Conservation (phyloP, 2,888 invertebrate genomes). For the Byasa hedistus region DNA sequence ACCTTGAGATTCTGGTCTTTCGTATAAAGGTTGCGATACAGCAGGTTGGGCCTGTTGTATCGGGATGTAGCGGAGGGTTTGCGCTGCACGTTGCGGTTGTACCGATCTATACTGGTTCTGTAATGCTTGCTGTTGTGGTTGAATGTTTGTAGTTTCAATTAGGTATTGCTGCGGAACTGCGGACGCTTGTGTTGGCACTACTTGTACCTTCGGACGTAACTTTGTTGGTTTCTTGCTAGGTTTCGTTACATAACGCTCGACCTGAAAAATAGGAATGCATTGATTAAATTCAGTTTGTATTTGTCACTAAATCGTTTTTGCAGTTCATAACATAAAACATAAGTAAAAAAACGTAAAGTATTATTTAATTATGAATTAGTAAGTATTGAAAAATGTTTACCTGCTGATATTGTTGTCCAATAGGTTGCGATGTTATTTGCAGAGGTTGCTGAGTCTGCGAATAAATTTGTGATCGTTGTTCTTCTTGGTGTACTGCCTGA, state of each 20-base stretch:
- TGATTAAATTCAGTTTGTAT: neutral
- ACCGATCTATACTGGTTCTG: slow-evolving; percentile 51
- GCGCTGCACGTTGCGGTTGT: slow-evolving; percentile 55
- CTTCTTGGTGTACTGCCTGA: slow-evolving; percentile 57
- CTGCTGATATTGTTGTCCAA: slow-evolving; percentile 48
- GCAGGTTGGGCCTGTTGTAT: slow-evolving; percentile 49
- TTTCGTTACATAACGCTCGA: slow-evolving; percentile 67
- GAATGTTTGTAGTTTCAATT: slow-evolving; percentile 74
- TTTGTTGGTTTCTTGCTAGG: slow-evolving; percentile 69
- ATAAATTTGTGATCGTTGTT: slow-evolving; percentile 48
- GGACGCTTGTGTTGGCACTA: slow-evolving; percentile 51
- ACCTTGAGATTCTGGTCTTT: slow-evolving; percentile 67
- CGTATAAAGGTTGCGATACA: slow-evolving; percentile 56
- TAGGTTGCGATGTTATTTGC: slow-evolving; percentile 35
- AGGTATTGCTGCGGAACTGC: slow-evolving; percentile 72
- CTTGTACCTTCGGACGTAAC: slow-evolving; percentile 59
- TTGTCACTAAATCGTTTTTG: too few relatives aligned
- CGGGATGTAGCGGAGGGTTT: slow-evolving; percentile 58
- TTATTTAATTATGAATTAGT: neutral
- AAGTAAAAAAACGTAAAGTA: neutral
- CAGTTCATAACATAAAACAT: slow-evolving; percentile 1
- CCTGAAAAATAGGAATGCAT: slow-evolving; percentile 47
- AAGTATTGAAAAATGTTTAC: slow-evolving; percentile 33
- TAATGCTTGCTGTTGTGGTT: slow-evolving; percentile 51
- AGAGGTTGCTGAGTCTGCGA: slow-evolving; percentile 47